Evolutionary conservation across 2,113 vertebrate species (phyloP).

Genomic region (Illadopsis cleaveri): DNA sequence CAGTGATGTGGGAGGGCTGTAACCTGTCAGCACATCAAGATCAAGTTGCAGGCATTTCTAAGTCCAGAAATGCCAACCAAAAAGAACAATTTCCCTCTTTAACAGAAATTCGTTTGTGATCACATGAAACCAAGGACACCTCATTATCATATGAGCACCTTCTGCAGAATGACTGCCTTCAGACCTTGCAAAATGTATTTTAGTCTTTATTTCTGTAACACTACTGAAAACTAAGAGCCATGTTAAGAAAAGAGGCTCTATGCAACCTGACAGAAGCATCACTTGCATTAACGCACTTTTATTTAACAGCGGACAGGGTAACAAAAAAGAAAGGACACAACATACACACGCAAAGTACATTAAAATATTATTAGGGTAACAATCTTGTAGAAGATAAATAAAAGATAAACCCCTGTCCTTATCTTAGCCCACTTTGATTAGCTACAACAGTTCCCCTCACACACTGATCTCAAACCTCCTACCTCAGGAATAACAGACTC

Average conservation of each 20-base stretch:
- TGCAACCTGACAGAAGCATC: conserved; percentile 41
- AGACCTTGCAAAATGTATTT: not conserved
- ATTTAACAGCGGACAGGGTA: conserved; percentile 31
- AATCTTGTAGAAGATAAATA: not conserved
- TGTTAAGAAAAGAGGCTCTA: conserved; percentile 4
- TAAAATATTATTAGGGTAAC: not conserved
- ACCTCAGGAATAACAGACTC: not conserved
- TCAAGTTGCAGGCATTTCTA: not conserved
- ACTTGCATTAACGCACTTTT: conserved; percentile 22
- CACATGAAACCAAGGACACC: not conserved
- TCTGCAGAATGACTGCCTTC: not conserved
- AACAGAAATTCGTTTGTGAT: not conserved
- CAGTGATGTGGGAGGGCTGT: not conserved
- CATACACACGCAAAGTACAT: not conserved
- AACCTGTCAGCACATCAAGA: not conserved
- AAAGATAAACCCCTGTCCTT: not conserved
- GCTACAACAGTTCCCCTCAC: not conserved
- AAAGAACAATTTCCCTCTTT: not conserved
- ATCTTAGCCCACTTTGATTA: not conserved
- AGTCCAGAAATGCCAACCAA: not conserved
- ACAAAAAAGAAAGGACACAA: conserved; percentile 4
- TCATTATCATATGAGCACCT: not conserved
- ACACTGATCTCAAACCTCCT: not conserved
- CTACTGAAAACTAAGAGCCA: conserved; percentile 44
- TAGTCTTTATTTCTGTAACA: conserved; percentile 12